These are phyloP conservation scores for Suncus etruscus DNA, from an alignment of 2,113 vertebrate genomes.

Conservation along the genomic window DNA sequence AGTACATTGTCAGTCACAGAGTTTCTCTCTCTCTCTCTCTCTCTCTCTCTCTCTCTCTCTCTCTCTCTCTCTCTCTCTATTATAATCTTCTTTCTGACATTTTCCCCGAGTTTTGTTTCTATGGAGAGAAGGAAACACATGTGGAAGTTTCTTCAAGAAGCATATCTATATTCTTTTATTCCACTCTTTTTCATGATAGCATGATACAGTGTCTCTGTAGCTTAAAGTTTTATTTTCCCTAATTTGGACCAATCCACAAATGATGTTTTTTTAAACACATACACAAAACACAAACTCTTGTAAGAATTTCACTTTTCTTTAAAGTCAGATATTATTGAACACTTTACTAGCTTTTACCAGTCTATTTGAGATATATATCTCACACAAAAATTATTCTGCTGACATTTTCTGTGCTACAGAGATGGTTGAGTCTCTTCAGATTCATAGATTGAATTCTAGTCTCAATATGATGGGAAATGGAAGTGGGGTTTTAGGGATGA, in stretches of 20 bases:
- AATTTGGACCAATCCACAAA: conserved; percentile 4
- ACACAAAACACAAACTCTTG: neutral
- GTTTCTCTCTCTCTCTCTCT: neutral
- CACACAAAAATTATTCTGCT: neutral
- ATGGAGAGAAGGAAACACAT: neutral
- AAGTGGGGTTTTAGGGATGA: neutral
- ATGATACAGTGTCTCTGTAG: neutral
- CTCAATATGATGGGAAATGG: neutral
- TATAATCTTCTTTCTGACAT: neutral
- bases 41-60: neutral
- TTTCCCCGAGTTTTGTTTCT: conserved; percentile 5
- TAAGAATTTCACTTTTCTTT: conserved; percentile 12
- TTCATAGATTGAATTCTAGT: neutral
- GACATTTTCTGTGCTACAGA: neutral
- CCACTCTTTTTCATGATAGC: neutral
- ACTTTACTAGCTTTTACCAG: neutral
- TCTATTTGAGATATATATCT: neutral
- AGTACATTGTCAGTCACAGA: too few relatives aligned
- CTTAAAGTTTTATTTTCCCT: conserved; percentile 11
- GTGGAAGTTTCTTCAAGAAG: neutral
- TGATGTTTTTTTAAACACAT: conserved; percentile 54
- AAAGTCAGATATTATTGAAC: neutral
- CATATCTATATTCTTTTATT: neutral
- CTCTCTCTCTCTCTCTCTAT: neutral
- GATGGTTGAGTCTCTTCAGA: neutral